A percentile compares a stretch with the other conserved stretches of the same genome.
phyloP scores from a whole-genome alignment of 2,113 vertebrate genomes.

The Tragelaphus imberbis region DNA sequence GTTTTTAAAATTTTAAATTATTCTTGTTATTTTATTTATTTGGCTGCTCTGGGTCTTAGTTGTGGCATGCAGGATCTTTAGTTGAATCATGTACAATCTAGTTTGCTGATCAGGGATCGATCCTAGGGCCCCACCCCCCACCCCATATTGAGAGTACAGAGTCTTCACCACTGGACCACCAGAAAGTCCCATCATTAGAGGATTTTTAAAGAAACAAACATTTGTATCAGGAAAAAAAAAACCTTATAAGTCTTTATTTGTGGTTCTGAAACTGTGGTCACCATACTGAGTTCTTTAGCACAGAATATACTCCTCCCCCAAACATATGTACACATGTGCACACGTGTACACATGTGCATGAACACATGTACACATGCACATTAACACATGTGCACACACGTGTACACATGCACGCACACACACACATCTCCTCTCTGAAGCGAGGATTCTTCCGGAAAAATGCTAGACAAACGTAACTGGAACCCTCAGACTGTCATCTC shows the following conservation, averaged over 20 bases:
- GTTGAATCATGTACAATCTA: neutral
- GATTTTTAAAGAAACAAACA: neutral
- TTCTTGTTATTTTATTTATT: neutral
- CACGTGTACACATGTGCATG: neutral
- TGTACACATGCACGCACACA: neutral
- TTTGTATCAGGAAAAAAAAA: neutral
- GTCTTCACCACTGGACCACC: neutral
- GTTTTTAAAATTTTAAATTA: neutral
- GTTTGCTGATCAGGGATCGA: neutral
- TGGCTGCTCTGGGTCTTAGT: neutral
- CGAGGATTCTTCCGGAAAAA: neutral
- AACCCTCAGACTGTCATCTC: neutral
- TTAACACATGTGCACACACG: neutral
- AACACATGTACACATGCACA: accelerated
- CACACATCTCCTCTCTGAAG: neutral
- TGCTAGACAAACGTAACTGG: neutral
- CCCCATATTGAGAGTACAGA: neutral
- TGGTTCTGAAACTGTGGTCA: neutral
- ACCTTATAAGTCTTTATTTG: neutral
- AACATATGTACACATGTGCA: neutral
- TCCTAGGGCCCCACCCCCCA: neutral
- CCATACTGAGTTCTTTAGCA: neutral
- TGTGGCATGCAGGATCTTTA: neutral
- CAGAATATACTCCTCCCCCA: neutral
- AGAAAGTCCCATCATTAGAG: neutral